Evolutionary conservation across 2,113 vertebrate species (phyloP).

Genomic region (Vidua chalybeata): DNA sequence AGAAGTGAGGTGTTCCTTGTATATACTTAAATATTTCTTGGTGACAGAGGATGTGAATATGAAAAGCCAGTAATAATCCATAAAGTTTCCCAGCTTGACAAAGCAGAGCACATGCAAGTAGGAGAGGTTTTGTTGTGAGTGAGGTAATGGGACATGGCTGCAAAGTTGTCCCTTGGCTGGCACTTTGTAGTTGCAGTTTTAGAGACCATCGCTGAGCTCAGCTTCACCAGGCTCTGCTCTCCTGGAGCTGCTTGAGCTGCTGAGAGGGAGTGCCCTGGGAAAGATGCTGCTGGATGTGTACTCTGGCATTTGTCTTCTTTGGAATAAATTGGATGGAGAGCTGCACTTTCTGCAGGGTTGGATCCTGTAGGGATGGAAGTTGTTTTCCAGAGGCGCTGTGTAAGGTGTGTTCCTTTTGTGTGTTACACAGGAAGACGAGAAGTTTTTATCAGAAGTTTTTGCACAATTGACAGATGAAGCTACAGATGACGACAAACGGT

Average conservation of each 20-base stretch:
- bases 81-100: neutral
- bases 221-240: neutral
- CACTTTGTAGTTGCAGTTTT: neutral
- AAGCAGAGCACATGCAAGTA: neutral
- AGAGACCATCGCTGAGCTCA: neutral
- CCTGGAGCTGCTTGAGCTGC: neutral
- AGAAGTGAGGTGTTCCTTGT: neutral
- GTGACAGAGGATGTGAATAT: neutral
- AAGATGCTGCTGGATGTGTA: neutral
- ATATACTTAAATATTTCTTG: neutral
- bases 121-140: neutral
- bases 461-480: slow-evolving; percentile 97
- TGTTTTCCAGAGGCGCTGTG: neutral
- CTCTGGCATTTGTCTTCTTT: neutral
- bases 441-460: slow-evolving; percentile 98
- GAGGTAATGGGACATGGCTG: fast-evolving
- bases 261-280: neutral
- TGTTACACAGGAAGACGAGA: slow-evolving; percentile 91
- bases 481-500: slow-evolving; percentile 93
- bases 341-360: neutral
- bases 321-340: neutral
- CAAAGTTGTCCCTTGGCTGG: neutral
- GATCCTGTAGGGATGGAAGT: neutral
- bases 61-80: neutral
- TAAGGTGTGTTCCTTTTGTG: slow-evolving; percentile 41